Evolutionary conservation across 1,140 invertebrate genomes (phyloP).

Genomic region (Portunus trituberculatus): DNA sequence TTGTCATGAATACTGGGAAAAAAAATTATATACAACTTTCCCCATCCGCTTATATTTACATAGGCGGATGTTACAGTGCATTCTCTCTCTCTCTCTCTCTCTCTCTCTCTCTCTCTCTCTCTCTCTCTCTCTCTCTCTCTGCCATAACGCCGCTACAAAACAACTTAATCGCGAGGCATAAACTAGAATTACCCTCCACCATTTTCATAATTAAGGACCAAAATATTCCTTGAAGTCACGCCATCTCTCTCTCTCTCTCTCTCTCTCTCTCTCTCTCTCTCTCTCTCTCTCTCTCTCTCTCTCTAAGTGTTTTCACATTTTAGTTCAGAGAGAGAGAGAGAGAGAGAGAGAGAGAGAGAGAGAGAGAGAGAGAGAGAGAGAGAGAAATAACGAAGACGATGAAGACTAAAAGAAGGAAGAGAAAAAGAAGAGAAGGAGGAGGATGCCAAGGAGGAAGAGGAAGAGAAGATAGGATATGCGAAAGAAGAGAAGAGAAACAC

Average conservation of each 20-base stretch:
- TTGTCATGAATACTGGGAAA: too few species aligned
- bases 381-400: background rate
- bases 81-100: background rate
- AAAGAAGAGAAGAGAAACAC: background rate
- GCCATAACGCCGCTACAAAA: background rate
- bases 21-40: too few species aligned
- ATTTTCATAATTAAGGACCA: background rate
- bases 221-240: background rate
- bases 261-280: too few species aligned
- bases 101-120: slow-evolving; percentile 23
- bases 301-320: too few species aligned
- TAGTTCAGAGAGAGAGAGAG: slow-evolving; percentile 28
- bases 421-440: background rate
- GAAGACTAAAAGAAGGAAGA: background rate
- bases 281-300: too few species aligned
- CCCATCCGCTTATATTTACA: too few species aligned
- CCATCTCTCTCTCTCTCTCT: background rate
- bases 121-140: too few species aligned
- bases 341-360: slow-evolving; percentile 27
- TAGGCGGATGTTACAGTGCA: too few species aligned
- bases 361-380: slow-evolving; percentile 44
- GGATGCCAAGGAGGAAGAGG: background rate
- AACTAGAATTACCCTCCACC: background rate
- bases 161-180: background rate
- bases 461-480: background rate